Evolutionary conservation across 2,888 invertebrate genomes (phyloP), one percentile per base, ranked within the genome.

Genomic region (Oligia latruncula): DNA sequence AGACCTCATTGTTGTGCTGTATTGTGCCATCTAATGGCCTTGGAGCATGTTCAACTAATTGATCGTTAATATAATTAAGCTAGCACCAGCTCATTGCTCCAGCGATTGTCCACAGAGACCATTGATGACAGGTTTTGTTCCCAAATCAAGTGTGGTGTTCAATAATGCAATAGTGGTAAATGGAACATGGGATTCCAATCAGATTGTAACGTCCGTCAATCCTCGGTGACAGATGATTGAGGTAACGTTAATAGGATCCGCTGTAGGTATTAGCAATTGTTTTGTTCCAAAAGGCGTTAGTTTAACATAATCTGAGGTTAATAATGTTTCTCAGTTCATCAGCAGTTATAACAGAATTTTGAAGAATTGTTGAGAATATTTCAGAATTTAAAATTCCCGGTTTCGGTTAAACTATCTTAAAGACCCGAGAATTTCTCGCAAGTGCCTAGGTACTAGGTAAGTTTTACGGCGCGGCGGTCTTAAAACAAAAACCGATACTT

Each of bases 11-110:
- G 78, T 78, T 55, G 13, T 71, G 5, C 15, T 2, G 23, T 77
- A 81, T 82, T 78, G 71, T 80, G 35, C 60, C 35, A 70, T 29
- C 13, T 80, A 86, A 86, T 80, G 62, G 82, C 52, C 52, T 72
- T 74, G 11, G 60, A 74, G 60, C 82, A 71, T 80, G 83, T 84
- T 83, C 70, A 66, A 72, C 55, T 86, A 89, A 87, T 88, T 87
- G 77, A 87, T 89, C 84, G 80, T 84, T 81, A 83, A 85, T 78
- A 85, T 84, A 85, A 89, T 86, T 85, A 82, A 82, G 78, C 77
- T 55, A 80, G 73, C 72, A 74, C 71, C 77, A 79, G 64, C 66
- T 74, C 68, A 74, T 73, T 75, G 49, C 82, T 77, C 74, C 52
- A 82, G 67, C 64, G 60, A 88, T 88, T 80, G 82, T 89, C 80